Conservation (phyloP, 2,113 vertebrate genomes). For the Todiramphus chloris region DNA sequence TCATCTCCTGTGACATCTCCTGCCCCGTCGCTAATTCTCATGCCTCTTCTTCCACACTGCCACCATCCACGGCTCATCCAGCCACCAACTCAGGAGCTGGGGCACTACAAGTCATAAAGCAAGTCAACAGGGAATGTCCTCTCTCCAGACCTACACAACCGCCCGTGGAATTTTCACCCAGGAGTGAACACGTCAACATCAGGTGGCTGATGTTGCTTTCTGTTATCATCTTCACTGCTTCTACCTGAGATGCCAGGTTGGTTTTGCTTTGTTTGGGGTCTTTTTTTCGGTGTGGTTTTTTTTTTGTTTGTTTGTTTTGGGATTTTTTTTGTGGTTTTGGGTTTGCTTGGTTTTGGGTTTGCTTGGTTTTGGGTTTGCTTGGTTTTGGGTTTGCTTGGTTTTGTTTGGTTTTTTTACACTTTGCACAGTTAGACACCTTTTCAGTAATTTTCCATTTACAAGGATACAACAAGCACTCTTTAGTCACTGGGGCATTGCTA, state of each 20-base stretch:
- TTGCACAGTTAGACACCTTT: neutral
- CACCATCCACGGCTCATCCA: neutral
- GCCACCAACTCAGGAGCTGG: neutral
- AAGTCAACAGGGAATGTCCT: accelerated
- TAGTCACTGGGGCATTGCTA: neutral
- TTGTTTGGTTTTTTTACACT: neutral
- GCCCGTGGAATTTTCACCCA: accelerated
- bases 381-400: neutral
- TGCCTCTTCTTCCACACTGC: neutral
- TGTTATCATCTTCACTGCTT: neutral
- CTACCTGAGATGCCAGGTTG: neutral
- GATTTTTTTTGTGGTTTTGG: neutral
- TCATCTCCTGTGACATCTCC: neutral
- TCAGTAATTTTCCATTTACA: neutral
- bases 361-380: no score
- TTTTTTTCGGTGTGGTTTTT: no score
- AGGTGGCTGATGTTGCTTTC: neutral
- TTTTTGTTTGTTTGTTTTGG: neutral
- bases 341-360: no score
- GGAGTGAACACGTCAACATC: neutral
- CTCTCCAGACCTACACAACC: neutral
- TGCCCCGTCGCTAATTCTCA: neutral
- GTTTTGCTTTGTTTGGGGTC: neutral
- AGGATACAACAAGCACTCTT: neutral
- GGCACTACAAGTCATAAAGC: neutral